These are phyloP conservation scores for Desmophyllum pertusum DNA, from an alignment of 92 coral and sea anemone genomes.

Conservation along the genomic window DNA sequence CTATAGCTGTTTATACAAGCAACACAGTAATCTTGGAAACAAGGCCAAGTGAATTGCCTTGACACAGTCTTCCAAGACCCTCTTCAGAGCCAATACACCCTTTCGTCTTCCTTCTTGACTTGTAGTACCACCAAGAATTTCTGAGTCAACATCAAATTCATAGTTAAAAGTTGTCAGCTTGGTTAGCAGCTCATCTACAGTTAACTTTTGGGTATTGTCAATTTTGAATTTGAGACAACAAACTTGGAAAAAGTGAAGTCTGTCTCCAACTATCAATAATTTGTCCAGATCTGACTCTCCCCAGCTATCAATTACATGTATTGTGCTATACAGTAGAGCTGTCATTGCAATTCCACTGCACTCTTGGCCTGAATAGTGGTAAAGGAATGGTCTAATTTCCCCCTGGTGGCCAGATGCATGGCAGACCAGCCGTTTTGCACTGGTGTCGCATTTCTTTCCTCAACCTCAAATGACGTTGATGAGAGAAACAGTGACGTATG, in stretches of 20 bases:
- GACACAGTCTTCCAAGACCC: conserved; percentile 10
- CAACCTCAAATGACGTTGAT: conserved; percentile 6
- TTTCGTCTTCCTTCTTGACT: not conserved
- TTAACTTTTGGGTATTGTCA: conserved; percentile 8
- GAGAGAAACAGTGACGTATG: too few species aligned
- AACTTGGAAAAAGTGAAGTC: conserved; percentile 2
- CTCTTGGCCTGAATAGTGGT: conserved; percentile 32
- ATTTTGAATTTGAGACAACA: not conserved
- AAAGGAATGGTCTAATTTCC: not conserved
- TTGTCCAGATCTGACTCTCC: not conserved
- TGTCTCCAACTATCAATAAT: conserved; percentile 10
- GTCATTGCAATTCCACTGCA: conserved; percentile 18
- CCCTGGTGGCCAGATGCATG: conserved; percentile 10
- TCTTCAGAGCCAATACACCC: not conserved
- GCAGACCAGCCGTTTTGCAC: not conserved
- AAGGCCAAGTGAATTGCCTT: not conserved
- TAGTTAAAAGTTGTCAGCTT: not conserved
- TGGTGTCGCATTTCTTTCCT: not conserved
- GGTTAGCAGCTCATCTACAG: conserved; percentile 10
- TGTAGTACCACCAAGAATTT: conserved; percentile 4
- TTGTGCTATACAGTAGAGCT: not conserved
- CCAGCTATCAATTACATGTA: conserved; percentile 3
- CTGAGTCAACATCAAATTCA: not conserved
- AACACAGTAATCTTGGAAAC: conserved; percentile 11
- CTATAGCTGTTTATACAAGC: conserved; percentile 9